phyloP scores from a whole-genome alignment of 2,797 vertebrate species.

The Takifugu rubripes region DNA sequence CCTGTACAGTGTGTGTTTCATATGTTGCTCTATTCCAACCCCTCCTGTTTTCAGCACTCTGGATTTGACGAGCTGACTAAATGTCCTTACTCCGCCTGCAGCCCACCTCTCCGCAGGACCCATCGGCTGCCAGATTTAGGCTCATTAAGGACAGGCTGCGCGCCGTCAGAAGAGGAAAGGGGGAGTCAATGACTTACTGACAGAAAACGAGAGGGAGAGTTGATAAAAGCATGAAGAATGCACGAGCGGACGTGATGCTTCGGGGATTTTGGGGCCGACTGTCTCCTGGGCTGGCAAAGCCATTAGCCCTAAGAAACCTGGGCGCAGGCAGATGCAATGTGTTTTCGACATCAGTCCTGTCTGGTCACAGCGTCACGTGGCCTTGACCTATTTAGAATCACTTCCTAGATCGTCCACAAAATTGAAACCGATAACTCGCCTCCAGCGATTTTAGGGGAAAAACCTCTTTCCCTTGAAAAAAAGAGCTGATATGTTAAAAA shows the following conservation, averaged over 20 bases:
- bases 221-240: conserved; percentile 4
- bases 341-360: conserved; percentile 16
- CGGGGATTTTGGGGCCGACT: background rate
- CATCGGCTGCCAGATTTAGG: conserved; percentile 48
- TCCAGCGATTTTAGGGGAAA: conserved; percentile 37
- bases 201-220: conserved; percentile 2
- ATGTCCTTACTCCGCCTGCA: conserved; percentile 27
- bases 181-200: conserved; percentile 13
- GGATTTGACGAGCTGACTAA: conserved; percentile 59
- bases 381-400: conserved; percentile 10
- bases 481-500: conserved; percentile 44
- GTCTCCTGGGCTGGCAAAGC: conserved; percentile 24
- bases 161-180: background rate
- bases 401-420: conserved; percentile 5
- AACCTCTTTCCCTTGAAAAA: conserved; percentile 31
- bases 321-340: conserved; percentile 5
- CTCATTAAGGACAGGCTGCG: conserved; percentile 58
- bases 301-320: conserved; percentile 11
- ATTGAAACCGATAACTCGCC: conserved; percentile 26
- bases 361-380: background rate
- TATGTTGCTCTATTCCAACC: conserved; percentile 30
- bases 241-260: conserved; percentile 2
- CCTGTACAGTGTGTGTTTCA: conserved; percentile 37
- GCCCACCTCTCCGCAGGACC: conserved; percentile 37
- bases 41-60: conserved; percentile 56